These are phyloP conservation scores for Amphiura filiformis DNA, from an alignment of 35 echinoderm and acorn worm species.

Conservation along the genomic window DNA sequence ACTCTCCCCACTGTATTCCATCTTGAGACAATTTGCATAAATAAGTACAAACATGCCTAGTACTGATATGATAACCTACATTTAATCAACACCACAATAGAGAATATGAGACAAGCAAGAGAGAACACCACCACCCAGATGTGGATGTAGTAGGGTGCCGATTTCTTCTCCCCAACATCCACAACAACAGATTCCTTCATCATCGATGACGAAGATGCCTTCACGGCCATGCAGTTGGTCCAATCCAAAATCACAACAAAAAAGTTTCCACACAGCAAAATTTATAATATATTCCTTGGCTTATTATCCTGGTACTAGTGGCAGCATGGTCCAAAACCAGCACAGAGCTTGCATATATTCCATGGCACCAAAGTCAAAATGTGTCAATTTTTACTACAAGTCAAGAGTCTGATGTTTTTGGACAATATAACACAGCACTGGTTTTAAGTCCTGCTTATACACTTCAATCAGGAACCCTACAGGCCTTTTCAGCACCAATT, in stretches of 20 bases:
- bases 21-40: too few relatives aligned
- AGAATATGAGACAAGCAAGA: neutral
- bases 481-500: neutral
- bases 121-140: neutral
- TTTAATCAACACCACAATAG: neutral
- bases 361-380: neutral
- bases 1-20: too few relatives aligned
- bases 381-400: neutral
- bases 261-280: too few relatives aligned
- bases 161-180: neutral
- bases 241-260: too few relatives aligned
- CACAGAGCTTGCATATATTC: neutral
- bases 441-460: neutral
- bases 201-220: too few relatives aligned
- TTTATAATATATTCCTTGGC: too few relatives aligned
- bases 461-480: neutral
- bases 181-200: neutral
- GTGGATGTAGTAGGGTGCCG: neutral
- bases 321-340: neutral
- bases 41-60: too few relatives aligned
- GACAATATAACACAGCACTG: neutral
- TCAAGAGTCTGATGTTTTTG: neutral
- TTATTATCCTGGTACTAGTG: neutral
- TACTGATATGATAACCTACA: neutral
- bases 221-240: too few relatives aligned